Evolutionary conservation across 2,888 invertebrate species (phyloP), one percentile per base, ranked within the genome.

Genomic region (Agapostemon virescens): DNA sequence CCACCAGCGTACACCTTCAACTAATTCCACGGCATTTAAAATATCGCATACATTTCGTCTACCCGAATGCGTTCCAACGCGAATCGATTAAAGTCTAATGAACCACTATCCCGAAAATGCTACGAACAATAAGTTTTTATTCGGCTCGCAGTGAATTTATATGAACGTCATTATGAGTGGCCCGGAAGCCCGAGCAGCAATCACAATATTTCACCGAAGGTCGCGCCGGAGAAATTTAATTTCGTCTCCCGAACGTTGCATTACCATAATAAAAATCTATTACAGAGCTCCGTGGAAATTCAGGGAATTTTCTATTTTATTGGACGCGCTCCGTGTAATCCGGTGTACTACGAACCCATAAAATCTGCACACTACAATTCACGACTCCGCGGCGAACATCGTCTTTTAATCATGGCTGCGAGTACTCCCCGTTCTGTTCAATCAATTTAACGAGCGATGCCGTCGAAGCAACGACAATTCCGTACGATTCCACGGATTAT

Each of bases 401-500:
- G 30, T 61, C 58, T 61, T 33, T 61, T 61, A 61, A 61, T 61
- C 58, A 61, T 33, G 58, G 30, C 17, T 1, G 55, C 58, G 58
- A 17, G 58, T 9, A 6, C 58, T 20, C 30, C 26, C 30, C 30
- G 30, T 33, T 61, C 58, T 33, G 30, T 64, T 64, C 64, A 38
- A 64, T 36, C 64, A 64, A 33, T 33, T 61, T 61, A 61, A 61
- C 58, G 58, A 61, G 30, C 58, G 30, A 33, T 17, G 30, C n/a
- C n/a, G 45, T 40, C 26, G 33, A 69, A 69, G 69, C 49, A 63
- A 33, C 30, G 64, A 40, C 45, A 42, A 49, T 52, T 61, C 30
- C 38, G 26, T 45, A 52, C 26, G 40, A 26, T 23, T 20, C 36
- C 23, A 30, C n/a, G 66, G 72, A 77, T 82, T 72, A 73, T 73